Conservation (phyloP, 1,140 invertebrate species). For the Apis laboriosa region DNA sequence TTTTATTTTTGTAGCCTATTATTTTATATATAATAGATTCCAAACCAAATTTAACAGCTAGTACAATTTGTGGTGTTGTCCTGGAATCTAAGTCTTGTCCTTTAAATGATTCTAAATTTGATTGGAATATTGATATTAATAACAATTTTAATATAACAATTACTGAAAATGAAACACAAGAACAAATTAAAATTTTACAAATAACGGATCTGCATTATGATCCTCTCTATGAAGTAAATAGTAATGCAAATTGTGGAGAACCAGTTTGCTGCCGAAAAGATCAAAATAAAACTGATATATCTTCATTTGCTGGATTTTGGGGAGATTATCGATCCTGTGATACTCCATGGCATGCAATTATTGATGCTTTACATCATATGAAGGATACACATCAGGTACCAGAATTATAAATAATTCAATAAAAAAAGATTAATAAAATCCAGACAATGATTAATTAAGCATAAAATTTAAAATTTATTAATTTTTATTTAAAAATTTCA, state of each 20-base stretch:
- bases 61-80: conserved; percentile 82
- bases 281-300: conserved; percentile 74
- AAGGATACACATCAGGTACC: conserved; percentile 81
- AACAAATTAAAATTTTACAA: conserved; percentile 84
- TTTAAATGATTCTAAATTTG: conserved; percentile 72
- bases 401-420: neutral
- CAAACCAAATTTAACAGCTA: conserved; percentile 76
- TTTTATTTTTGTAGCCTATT: conserved; percentile 79
- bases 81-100: conserved; percentile 79
- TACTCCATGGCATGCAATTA: conserved; percentile 85
- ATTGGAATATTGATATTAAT: conserved; percentile 83
- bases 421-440: neutral
- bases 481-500: neutral
- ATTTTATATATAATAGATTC: conserved; percentile 82
- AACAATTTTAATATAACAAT: conserved; percentile 49
- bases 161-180: conserved; percentile 16
- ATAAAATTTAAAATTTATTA: neutral
- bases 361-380: conserved; percentile 83
- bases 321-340: conserved; percentile 90
- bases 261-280: conserved; percentile 89
- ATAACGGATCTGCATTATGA: conserved; percentile 92
- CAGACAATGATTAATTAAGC: neutral
- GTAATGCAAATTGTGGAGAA: conserved; percentile 86
- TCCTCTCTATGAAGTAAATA: conserved; percentile 85
- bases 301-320: conserved; percentile 86